Evolutionary conservation across 2,113 vertebrate species (phyloP), one percentile per base, ranked within the genome.

Genomic region (Eolophus roseicapilla): DNA sequence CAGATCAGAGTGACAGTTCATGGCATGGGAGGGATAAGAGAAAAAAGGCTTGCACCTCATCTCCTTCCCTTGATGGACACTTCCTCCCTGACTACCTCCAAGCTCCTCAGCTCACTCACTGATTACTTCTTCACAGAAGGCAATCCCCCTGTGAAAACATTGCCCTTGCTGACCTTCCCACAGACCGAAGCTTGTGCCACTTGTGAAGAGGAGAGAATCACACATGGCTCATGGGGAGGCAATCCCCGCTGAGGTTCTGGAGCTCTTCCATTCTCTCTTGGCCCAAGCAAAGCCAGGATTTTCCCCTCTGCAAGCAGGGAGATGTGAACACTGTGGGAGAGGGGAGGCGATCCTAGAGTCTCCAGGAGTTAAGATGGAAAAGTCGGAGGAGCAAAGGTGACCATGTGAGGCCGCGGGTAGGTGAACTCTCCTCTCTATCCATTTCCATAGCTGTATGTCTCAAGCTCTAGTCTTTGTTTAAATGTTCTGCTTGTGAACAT

Each of bases 81-180:
- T 52, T 84, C 60, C 71, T 93, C 35, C 60, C 86, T 71, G 73
- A 75, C 94, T 83, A 94, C 93, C 95, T 97, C 93, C 85, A 84
- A 80, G 80, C 50, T 91, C 77, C 80, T 94, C 64, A 86, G 76
- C 68, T 86, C 90, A 79, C 33, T 18, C 80, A 55, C 52, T 75
- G 80, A 29, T n/a, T 78, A 16, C 53, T 65, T 76, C 60, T 65
- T 94, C 73, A 57, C 28, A 57, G 88, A 71, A 84, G 65, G 20
- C 65, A 82, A 68, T n/a, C 69, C 23, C 69, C 23, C 33, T 82
- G 93, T 75, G 77, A 52, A 47, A 78, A 31, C 13, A n/a, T 29
- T n/a, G 43, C 28, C 55, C 41, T 55, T 57, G 47, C 43, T 79
- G 74, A 39, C 39, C 46, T 68, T 53, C 33, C 83, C n/a, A 5